Evolutionary conservation across 2,113 vertebrate species (phyloP).

Genomic region (Tragulus kanchil): DNA sequence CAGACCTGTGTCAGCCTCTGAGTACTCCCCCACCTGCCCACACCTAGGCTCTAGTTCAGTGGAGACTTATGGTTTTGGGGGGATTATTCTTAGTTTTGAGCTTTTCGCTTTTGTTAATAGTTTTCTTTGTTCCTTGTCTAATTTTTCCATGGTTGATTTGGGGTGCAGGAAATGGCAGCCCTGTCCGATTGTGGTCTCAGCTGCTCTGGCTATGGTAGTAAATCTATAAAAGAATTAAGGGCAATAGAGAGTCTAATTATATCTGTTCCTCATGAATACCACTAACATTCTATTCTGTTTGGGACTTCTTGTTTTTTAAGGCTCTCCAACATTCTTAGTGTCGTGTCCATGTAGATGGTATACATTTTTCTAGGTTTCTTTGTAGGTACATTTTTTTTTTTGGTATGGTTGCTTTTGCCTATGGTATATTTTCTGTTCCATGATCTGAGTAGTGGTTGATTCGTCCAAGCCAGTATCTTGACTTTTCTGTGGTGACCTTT

Average conservation of each 20-base stretch:
- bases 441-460: neutral
- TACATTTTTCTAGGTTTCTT: neutral
- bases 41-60: neutral
- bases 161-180: neutral
- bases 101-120: neutral
- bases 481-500: fast-evolving
- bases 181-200: neutral
- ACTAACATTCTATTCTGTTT: neutral
- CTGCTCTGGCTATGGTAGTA: neutral
- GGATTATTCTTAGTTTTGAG: neutral
- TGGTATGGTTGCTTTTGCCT: neutral
- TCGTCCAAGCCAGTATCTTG: neutral
- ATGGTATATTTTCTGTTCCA: neutral
- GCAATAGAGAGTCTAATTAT: neutral
- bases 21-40: neutral
- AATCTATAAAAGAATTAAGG: fast-evolving
- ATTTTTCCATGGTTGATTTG: neutral
- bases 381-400: neutral
- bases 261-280: neutral
- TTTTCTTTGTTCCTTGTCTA: neutral
- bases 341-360: neutral
- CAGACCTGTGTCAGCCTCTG: neutral
- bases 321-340: neutral
- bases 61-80: neutral
- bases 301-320: neutral